A percentile compares a stretch with the other conserved stretches of the same genome.
Evolutionary conservation across 2,797 vertebrate genomes (phyloP).

Genomic region (Acipenser transmontanus): DNA sequence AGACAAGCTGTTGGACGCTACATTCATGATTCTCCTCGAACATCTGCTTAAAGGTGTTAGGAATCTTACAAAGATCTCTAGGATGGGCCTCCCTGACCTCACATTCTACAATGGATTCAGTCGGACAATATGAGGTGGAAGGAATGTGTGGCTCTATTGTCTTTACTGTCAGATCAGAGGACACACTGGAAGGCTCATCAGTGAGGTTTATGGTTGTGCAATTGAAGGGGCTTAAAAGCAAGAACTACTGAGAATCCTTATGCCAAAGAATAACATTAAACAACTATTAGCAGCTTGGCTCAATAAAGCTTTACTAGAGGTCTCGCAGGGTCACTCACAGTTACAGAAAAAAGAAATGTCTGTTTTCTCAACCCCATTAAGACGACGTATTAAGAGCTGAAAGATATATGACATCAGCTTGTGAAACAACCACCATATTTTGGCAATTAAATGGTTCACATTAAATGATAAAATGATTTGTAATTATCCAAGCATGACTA

Average conservation of each 20-base stretch:
- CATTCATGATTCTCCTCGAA: constrained; percentile 9
- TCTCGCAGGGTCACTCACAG: constrained; percentile 62
- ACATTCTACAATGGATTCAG: constrained; percentile 46
- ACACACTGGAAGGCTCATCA: constrained; percentile 60
- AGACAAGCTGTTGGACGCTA: constrained; percentile 8
- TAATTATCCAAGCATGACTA: constrained; percentile 16
- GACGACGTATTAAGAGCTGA: neutral
- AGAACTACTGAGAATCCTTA: constrained; percentile 63
- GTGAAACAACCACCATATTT: constrained; percentile 26
- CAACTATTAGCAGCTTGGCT: constrained; percentile 63
- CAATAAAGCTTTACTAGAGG: constrained; percentile 59
- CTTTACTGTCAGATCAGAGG: constrained; percentile 51
- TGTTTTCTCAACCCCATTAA: constrained; percentile 11
- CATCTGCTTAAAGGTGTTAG: constrained; percentile 24
- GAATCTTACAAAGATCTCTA: constrained; percentile 10
- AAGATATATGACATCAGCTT: constrained; percentile 13
- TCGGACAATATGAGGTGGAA: constrained; percentile 59
- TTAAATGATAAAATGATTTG: constrained; percentile 17
- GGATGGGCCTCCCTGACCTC: constrained; percentile 40
- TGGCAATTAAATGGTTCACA: constrained; percentile 25
- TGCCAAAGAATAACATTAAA: constrained; percentile 66
- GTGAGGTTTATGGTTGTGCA: constrained; percentile 60
- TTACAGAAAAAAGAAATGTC: neutral
- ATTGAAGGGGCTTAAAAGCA: constrained; percentile 65
- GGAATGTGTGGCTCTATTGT: constrained; percentile 59